Base-by-base conservation (phyloP, 2,113 vertebrate genomes). In the Cyprinodon tularosa region DNA sequence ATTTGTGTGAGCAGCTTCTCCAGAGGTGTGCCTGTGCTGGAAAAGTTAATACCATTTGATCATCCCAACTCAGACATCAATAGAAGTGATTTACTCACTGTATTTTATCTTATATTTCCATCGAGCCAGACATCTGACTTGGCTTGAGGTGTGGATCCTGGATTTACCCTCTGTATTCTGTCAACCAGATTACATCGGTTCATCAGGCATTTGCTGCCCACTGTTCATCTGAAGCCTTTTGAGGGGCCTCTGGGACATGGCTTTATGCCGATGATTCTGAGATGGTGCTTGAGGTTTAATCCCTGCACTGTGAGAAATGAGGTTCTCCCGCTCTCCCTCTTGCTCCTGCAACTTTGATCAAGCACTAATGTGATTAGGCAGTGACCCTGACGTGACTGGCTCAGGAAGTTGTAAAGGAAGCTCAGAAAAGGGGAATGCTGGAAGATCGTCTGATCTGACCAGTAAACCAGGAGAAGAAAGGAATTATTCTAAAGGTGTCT, bases 321-420 rank as follows among this genome's bases (percentile, higher is more conserved):
- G 88, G 71, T 76, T 76, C 88, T 77, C 82, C 84, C 72, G 85
- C 88, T 88, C 88, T 87, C 78, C 78, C 82, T 72, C 82, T 90
- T 83, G 72, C 83, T 92, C 74, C 72, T 87, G 83, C 76, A 86
- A 86, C 93, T 94, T 94, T 94, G 92, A 94, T 94, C 89, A 91
- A 89, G 78, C 78, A 72, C 85, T 93, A 90, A 88, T 89, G 85
- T 92, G 88, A 93, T 94, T 87, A 93, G 91, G 86, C 86, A 84
- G 86, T 90, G 92, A 93, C 93, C 91, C 92, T 93, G 91, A 94
- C 91, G 90, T 91, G 90, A 93, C 90, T 88, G 90, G 88, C 81
- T 77, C 60, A 39, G 85, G 81, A 92, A 91, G 85, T 91, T 91
- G 89, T 86, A 89, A 92, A 90, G 89, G 74, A 66, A 81, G 69